A percentile compares a stretch with the other conserved stretches of the same genome.
Evolutionary conservation across 2,888 invertebrate genomes (phyloP).

Genomic region (Hofmannophila pseudospretella): DNA sequence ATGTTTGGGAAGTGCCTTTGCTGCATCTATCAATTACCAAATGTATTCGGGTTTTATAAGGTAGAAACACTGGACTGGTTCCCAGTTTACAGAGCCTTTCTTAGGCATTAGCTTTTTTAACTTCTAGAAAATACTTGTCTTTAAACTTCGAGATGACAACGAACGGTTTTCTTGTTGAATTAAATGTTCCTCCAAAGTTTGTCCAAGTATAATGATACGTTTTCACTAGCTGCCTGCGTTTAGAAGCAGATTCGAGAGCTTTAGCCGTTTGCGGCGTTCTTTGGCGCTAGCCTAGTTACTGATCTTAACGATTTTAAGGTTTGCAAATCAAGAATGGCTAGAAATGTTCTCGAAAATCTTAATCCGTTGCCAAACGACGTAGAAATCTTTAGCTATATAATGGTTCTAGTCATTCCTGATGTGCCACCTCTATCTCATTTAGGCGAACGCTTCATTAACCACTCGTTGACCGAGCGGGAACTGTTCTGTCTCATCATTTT

Average conservation of each 20-base stretch:
- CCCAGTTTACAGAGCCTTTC: constrained; percentile 34
- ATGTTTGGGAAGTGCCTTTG: too few species aligned
- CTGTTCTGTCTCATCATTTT: constrained; percentile 63
- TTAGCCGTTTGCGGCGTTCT: constrained; percentile 53
- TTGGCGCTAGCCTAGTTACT: constrained; percentile 55
- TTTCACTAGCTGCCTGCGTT: constrained; percentile 33
- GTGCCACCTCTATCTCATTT: constrained; percentile 35
- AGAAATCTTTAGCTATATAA: background rate
- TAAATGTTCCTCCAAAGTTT: constrained; percentile 17
- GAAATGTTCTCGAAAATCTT: background rate
- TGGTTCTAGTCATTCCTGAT: constrained; percentile 2
- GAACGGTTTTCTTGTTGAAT: constrained; percentile 25
- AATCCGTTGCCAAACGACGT: background rate
- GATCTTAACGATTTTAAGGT: constrained; percentile 54
- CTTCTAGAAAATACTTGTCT: constrained; percentile 31
- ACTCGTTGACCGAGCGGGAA: constrained; percentile 60
- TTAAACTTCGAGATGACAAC: constrained; percentile 42
- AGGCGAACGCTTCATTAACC: constrained; percentile 62
- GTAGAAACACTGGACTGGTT: too few species aligned
- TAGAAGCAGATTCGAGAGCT: constrained; percentile 50
- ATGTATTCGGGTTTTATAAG: too few species aligned
- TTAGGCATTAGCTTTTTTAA: constrained; percentile 43
- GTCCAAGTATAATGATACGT: constrained; percentile 34
- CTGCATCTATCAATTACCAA: too few species aligned
- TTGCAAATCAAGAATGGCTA: constrained; percentile 27